A percentile compares a stretch with the other conserved stretches of the same genome.
phyloP scores from a whole-genome alignment of 2,888 invertebrate species.

The Spisula subtruncata region DNA sequence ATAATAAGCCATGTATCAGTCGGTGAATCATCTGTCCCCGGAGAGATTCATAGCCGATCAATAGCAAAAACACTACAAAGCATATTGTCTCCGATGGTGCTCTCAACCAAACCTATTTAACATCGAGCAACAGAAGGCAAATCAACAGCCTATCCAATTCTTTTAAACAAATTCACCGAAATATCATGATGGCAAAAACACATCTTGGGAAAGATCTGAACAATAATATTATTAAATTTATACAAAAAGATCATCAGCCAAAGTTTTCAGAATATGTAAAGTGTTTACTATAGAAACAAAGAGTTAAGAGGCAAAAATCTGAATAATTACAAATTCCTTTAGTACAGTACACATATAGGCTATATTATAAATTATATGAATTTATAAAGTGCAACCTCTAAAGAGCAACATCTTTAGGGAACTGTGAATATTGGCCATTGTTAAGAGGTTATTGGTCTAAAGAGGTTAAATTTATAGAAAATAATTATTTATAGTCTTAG shows the following conservation, averaged over 20 bases:
- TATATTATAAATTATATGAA: too few relatives aligned
- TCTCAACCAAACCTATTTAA: background rate
- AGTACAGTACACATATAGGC: too few relatives aligned
- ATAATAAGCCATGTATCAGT: constrained; percentile 7
- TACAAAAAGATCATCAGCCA: background rate
- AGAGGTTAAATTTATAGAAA: too few relatives aligned
- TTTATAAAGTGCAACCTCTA: too few relatives aligned
- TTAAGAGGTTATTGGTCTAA: too few relatives aligned
- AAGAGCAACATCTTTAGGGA: too few relatives aligned
- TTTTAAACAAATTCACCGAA: background rate
- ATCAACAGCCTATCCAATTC: background rate
- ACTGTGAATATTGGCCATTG: too few relatives aligned
- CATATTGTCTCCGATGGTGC: constrained; percentile 8
- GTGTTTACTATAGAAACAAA: background rate
- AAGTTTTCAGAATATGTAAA: background rate
- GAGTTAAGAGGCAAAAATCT: background rate
- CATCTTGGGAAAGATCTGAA: background rate
- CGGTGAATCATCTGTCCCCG: constrained; percentile 25
- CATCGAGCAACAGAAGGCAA: background rate
- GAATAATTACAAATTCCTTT: background rate
- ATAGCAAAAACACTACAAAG: constrained; percentile 8
- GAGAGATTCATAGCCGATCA: constrained; percentile 19
- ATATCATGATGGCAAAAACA: background rate
- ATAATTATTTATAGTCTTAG: too few relatives aligned
- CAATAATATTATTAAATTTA: background rate